A percentile compares a stretch with the other conserved stretches of the same genome.
These are phyloP conservation scores for Nephrocerus scutellatus DNA, from an alignment of 2,888 invertebrate species.

Conservation along the genomic window DNA sequence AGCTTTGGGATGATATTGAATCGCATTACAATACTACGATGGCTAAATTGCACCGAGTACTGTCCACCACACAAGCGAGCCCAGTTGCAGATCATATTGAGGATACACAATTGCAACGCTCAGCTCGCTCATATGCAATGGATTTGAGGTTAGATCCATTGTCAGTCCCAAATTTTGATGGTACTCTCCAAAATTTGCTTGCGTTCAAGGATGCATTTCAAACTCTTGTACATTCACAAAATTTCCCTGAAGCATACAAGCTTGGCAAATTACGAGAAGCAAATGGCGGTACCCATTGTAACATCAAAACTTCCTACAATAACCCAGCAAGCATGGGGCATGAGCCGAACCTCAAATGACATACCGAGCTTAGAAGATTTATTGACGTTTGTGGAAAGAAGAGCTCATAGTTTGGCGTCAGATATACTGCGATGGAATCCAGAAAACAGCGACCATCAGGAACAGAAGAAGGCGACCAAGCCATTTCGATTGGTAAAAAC, in stretches of 20 bases:
- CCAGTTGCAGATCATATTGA: not conserved
- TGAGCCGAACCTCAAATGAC: conserved; percentile 9
- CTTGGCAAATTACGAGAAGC: conserved; percentile 14
- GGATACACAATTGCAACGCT: not conserved
- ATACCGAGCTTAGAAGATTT: conserved; percentile 9
- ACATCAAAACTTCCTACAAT: conserved; percentile 6
- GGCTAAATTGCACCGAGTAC: conserved; percentile 6
- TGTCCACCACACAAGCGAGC: too few relatives aligned
- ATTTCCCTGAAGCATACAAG: conserved; percentile 13
- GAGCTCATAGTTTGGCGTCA: too few relatives aligned
- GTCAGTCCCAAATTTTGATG: conserved; percentile 11
- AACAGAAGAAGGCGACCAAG: too few relatives aligned
- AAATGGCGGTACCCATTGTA: conserved; percentile 8
- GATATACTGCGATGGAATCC: too few relatives aligned
- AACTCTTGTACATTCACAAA: conserved; percentile 8
- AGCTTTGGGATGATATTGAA: conserved; percentile 8
- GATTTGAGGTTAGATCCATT: conserved; percentile 10
- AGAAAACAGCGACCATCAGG: too few relatives aligned
- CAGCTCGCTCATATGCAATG: not conserved
- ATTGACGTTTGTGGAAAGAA: too few relatives aligned
- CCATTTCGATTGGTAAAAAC: not conserved
- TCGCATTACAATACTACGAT: conserved; percentile 2
- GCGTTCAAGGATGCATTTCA: conserved; percentile 12
- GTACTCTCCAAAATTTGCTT: conserved; percentile 11
- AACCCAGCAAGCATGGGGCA: too few relatives aligned